Base-by-base conservation (phyloP, 2,888 invertebrate genomes). In the Drepanosiphum platanoidis region DNA sequence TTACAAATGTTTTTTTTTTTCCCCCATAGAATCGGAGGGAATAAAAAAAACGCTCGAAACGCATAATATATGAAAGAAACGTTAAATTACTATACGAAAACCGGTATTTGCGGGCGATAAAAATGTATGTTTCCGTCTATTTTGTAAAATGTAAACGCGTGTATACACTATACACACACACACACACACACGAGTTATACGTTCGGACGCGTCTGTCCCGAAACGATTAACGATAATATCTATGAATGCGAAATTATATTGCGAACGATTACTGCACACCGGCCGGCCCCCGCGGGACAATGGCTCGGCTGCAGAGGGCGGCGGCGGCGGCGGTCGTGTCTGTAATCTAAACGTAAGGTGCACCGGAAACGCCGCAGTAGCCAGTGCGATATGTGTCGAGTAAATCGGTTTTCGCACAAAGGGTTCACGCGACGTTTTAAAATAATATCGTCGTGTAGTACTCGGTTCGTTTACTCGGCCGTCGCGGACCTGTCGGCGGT, bases 281-380 rank as follows among this genome's bases (percentile, higher is more conserved):
- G n/a, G n/a, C n/a, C 18, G 52, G 18, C 52, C 52, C 39, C 39
- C 39, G 39, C 39, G 32, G 42, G 32, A 46, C 74, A 74, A 74
- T 74, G 74, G 46, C 22, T 22, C 46, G 32, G 9, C 27, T n/a
- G n/a, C n/a, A n/a, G n/a, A 13, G 64, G 11, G 13, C 5, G n/a
- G n/a, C n/a, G n/a, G n/a, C n/a, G n/a, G n/a, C n/a, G n/a, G n/a
- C n/a, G n/a, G n/a, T n/a, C n/a, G n/a, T n/a, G n/a, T n/a, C n/a
- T n/a, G 11, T 52, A 32, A 32, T 74, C 46, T 74, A 74, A 46
- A 32, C 52, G 52, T 58, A 58, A 13, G 32, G 52, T 34, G 52
- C 34, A 75, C 75, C 58, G 75, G 75, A 52, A 75, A 61, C 36
- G 34, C 75, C 36, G 34, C 75, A 58, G 75, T 75, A 61, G 75